Percentiles rank a stretch among this genome's conserved stretches.
Evolutionary conservation across 2,797 vertebrate genomes (phyloP).

Genomic region (Cygnus olor): DNA sequence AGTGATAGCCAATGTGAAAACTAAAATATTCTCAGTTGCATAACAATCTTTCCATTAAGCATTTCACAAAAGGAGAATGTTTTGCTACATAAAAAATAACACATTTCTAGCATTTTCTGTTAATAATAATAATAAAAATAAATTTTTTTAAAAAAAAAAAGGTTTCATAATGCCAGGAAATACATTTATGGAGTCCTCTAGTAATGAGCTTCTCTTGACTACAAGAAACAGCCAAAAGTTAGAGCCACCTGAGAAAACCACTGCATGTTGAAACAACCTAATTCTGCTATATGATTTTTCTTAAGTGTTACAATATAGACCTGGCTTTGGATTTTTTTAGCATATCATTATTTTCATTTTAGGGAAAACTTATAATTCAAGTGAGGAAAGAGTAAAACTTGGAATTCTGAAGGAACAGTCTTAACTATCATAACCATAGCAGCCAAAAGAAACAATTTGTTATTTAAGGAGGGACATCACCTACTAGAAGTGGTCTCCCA

Average conservation of each 20-base stretch:
- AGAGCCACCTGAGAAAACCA: background rate
- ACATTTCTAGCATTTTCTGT: background rate
- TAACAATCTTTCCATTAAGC: background rate
- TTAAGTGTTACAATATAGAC: background rate
- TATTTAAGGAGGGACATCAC: background rate
- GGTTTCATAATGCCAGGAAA: background rate
- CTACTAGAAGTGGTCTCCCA: background rate
- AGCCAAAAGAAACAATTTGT: slow-evolving; percentile 7
- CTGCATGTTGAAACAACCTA: background rate
- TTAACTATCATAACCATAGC: background rate
- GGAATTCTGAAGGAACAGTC: background rate
- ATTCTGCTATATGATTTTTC: background rate
- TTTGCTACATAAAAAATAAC: background rate
- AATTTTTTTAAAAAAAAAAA: no score
- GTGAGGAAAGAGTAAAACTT: background rate
- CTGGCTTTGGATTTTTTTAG: background rate
- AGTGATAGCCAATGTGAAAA: background rate
- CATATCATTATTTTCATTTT: background rate
- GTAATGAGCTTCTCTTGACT: background rate
- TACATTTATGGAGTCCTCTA: background rate
- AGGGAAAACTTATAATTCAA: background rate
- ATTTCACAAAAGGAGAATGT: background rate
- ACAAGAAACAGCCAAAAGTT: background rate
- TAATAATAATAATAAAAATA: no score
- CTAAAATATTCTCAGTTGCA: background rate